Percentiles rank a stretch among this genome's conserved stretches.
phyloP scores from a whole-genome alignment of 2,888 invertebrate genomes.

The Apamea sordens region DNA sequence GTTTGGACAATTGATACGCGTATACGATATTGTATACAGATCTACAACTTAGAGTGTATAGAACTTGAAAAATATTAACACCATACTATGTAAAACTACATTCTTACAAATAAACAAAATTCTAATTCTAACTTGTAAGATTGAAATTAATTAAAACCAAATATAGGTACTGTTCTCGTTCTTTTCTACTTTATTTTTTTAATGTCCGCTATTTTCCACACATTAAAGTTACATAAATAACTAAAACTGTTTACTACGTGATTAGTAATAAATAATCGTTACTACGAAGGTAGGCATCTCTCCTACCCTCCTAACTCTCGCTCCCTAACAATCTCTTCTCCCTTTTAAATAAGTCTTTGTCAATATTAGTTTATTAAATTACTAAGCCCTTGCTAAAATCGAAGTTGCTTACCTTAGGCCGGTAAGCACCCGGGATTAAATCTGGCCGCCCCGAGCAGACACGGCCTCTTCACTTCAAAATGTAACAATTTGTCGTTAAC shows the following conservation, averaged over 20 bases:
- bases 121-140: background rate
- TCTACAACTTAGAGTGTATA: background rate
- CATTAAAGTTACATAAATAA: background rate
- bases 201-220: background rate
- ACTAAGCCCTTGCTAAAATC: conserved; percentile 39
- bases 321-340: background rate
- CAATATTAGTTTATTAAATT: conserved; percentile 51
- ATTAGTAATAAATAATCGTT: background rate
- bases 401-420: conserved; percentile 36
- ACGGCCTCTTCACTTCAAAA: conserved; percentile 48
- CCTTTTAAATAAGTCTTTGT: conserved; percentile 25
- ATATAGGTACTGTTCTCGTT: background rate
- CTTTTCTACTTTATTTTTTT: background rate
- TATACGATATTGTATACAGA: background rate
- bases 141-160: background rate
- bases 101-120: no score
- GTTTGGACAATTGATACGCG: background rate
- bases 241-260: background rate
- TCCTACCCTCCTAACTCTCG: background rate
- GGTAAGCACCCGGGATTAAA: conserved; percentile 45
- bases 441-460: conserved; percentile 21
- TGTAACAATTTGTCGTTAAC: conserved; percentile 57
- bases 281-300: background rate
- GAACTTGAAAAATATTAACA: no score
- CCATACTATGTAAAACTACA: no score